Evolutionary conservation across 2,797 vertebrate genomes (phyloP).

Genomic region (Siniperca obscura): DNA sequence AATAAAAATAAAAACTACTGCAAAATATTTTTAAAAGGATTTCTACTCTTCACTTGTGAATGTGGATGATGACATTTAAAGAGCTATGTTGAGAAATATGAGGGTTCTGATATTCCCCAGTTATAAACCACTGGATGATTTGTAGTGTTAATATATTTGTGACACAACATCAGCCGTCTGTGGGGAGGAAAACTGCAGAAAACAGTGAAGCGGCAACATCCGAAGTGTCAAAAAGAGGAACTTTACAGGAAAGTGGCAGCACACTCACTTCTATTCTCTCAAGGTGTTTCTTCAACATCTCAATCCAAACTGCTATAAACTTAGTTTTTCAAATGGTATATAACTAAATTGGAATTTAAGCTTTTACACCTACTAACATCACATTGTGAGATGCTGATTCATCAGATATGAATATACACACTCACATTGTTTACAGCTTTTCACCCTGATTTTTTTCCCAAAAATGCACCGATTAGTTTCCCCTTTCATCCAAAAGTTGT

Average conservation of each 20-base stretch:
- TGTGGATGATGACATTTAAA: constrained; percentile 45
- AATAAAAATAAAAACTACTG: background rate
- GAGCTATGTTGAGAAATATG: constrained; percentile 21
- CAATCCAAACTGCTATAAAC: constrained; percentile 8
- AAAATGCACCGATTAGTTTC: background rate
- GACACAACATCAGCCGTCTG: constrained; percentile 38
- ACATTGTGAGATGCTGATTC: background rate
- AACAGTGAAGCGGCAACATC: constrained; percentile 37
- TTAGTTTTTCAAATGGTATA: background rate
- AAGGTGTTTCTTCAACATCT: constrained; percentile 33
- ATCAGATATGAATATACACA: background rate
- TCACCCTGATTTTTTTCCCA: background rate
- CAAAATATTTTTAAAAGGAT: constrained; percentile 12
- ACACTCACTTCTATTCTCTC: background rate
- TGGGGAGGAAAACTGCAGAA: constrained; percentile 25
- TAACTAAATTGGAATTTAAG: background rate
- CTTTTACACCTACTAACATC: background rate
- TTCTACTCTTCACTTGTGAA: constrained; percentile 17
- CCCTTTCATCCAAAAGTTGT: background rate
- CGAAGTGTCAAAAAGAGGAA: constrained; percentile 33
- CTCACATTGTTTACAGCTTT: background rate
- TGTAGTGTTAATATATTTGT: constrained; percentile 52
- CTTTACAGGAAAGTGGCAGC: constrained; percentile 1
- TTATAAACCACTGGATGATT: constrained; percentile 43
- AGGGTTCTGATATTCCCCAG: constrained; percentile 34